Evolutionary conservation across 1,140 invertebrate species (phyloP), one percentile per base, ranked within the genome.

Genomic region (Phymastichus coffea): DNA sequence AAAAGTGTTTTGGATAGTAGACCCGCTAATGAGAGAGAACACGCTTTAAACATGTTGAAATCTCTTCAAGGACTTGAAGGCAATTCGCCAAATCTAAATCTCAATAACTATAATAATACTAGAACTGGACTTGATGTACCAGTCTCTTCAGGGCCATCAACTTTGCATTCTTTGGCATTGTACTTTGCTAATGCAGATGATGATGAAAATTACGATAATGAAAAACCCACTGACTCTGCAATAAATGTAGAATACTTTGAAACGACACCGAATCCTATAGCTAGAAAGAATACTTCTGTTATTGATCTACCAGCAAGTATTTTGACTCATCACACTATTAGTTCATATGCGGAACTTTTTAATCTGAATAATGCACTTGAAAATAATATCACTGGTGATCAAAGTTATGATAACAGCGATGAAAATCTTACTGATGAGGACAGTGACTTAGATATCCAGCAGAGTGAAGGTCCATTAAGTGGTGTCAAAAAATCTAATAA

Each of bases 151-250:
- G 87, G 88, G 0, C 87, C 88, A 2, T 88, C 88, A 66, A 87
- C 88, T 1, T 73, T 92, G 2, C 88, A 91, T 67, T 88, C 88
- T 1, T 70, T 92, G 35, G 89, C 89, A 20, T 81, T 89, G 59
- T 91, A 91, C 66, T 91, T 91, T 71, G 88, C 88, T 6, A 86
- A 85, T 14, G 85, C 84, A 47, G 77, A 85, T 49, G n/a, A n/a
- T n/a, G 85, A 88, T 61, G 85, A 86, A 65, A 40, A 57, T 4
- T 49, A 23, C 6, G 38, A 65, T 44, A 64, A 40, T 14, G 26
- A 43, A 25, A 20, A 33, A 14, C 23, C 60, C 2, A 57, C 43
- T n/a, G 41, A 63, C 3, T 14, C 56, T 10, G 12, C 35, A 41
- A 28, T 37, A 3, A 41, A 55, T 23, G 9, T 33, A 41, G 25